A percentile compares a stretch with the other conserved stretches of the same genome.
These are phyloP conservation scores for Lamprologus sp. DNA, from an alignment of 2,113 vertebrate species.

Conservation along the genomic window DNA sequence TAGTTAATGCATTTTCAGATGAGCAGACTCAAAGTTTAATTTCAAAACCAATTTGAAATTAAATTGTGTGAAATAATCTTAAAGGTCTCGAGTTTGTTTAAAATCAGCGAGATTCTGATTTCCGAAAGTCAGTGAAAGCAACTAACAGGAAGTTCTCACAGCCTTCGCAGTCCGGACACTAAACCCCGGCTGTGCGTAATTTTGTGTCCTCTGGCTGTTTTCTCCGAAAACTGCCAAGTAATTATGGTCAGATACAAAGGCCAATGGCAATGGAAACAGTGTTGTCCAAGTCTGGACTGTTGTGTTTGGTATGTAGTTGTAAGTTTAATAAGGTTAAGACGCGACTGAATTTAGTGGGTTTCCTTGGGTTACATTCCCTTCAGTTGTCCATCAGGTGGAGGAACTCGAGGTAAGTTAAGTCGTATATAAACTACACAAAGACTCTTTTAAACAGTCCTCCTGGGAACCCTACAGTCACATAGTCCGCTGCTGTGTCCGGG, in stretches of 20 bases:
- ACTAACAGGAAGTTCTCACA: slow-evolving; percentile 10
- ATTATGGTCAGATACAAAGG: not conserved
- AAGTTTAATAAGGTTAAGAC: not conserved
- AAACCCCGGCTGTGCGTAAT: not conserved
- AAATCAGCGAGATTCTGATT: not conserved
- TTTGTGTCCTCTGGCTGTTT: not conserved
- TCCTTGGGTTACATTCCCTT: not conserved
- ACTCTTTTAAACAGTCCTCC: not conserved
- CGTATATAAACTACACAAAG: not conserved
- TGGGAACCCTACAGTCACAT: not conserved
- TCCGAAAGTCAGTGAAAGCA: slow-evolving; percentile 14
- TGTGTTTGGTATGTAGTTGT: not conserved
- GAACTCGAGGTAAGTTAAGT: not conserved
- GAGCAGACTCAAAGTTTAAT: not conserved
- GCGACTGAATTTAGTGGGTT: not conserved
- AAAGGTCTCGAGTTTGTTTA: not conserved
- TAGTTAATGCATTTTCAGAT: not conserved
- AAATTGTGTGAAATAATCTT: not conserved
- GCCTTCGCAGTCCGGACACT: not conserved
- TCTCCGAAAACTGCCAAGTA: not conserved
- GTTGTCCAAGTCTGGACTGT: not conserved
- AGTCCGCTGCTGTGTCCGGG: not conserved
- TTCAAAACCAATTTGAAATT: not conserved
- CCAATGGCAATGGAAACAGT: not conserved
- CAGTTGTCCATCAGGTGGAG: not conserved